Percentiles rank a stretch among this genome's conserved stretches.
Evolutionary conservation across 2,888 invertebrate genomes (phyloP).

Genomic region (Nesidiocoris tenuis): DNA sequence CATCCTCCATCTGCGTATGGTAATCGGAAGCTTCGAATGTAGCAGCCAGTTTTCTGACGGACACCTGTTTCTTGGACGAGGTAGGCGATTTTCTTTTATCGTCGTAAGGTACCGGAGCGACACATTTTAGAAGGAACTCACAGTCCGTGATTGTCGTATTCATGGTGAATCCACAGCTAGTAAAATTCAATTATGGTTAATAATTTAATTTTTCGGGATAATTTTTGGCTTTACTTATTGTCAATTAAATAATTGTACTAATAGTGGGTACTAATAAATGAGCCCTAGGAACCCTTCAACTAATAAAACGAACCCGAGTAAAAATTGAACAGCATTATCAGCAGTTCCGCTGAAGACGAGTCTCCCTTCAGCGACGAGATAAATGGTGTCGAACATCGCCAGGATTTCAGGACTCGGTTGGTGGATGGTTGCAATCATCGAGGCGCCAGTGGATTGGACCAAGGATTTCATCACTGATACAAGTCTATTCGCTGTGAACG

Average conservation of each 20-base stretch:
- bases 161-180: slow-evolving; percentile 71
- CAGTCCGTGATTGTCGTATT: slow-evolving; percentile 85
- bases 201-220: too few species aligned
- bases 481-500: slow-evolving; percentile 85
- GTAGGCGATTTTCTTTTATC: slow-evolving; percentile 56
- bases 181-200: slow-evolving; percentile 48
- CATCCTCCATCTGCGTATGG: slow-evolving; percentile 10
- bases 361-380: slow-evolving; percentile 82
- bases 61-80: slow-evolving; percentile 64
- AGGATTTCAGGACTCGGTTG: slow-evolving; percentile 89
- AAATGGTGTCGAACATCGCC: slow-evolving; percentile 74
- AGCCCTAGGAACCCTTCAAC: too few species aligned
- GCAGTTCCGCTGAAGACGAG: slow-evolving; percentile 80
- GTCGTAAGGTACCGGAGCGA: slow-evolving; percentile 74
- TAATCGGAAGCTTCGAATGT: slow-evolving; percentile 71
- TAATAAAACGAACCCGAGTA: slow-evolving; percentile 23
- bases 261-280: too few species aligned
- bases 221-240: too few species aligned
- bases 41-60: slow-evolving; percentile 73
- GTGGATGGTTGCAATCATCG: slow-evolving; percentile 90
- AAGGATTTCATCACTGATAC: slow-evolving; percentile 69
- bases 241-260: too few species aligned
- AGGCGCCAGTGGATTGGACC: slow-evolving; percentile 72
- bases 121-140: slow-evolving; percentile 81
- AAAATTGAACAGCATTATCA: slow-evolving; percentile 63